phyloP scores from a whole-genome alignment of 2,888 invertebrate genomes.

The Ferdinandea cuprea region DNA sequence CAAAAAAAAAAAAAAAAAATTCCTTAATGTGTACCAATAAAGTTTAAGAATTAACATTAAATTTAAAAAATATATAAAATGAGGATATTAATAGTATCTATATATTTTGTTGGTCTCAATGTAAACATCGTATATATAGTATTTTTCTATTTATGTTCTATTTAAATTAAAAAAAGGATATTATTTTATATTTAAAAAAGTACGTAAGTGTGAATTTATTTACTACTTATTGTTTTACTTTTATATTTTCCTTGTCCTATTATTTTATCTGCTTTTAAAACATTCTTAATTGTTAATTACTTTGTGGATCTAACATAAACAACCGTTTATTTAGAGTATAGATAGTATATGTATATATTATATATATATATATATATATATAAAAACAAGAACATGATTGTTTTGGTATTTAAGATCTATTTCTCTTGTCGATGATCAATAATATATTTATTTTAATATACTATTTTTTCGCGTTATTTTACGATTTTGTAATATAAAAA shows the following conservation, averaged over 20 bases:
- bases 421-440: conserved; percentile 41
- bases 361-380: conserved; percentile 17
- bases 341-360: conserved; percentile 37
- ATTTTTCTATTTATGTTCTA: conserved; percentile 12
- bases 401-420: conserved; percentile 50
- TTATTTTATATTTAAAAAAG: conserved; percentile 40
- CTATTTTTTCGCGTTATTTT: conserved; percentile 32
- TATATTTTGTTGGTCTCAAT: not conserved
- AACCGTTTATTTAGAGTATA: conserved; percentile 58
- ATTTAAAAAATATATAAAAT: conserved; percentile 20
- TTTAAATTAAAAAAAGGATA: conserved; percentile 8
- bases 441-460: conserved; percentile 25
- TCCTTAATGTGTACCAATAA: conserved; percentile 1
- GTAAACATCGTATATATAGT: not conserved
- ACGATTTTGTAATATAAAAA: conserved; percentile 55
- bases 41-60: conserved; percentile 22
- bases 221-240: conserved; percentile 26
- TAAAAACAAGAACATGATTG: conserved; percentile 59
- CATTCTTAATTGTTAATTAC: conserved; percentile 15
- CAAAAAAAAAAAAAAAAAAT: conserved; percentile 4
- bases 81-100: conserved; percentile 40
- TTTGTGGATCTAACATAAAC: conserved; percentile 56
- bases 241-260: conserved; percentile 18
- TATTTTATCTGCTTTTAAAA: conserved; percentile 34
- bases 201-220: conserved; percentile 27